A percentile compares a stretch with the other conserved stretches of the same genome.
Evolutionary conservation across 2,113 vertebrate genomes (phyloP).

Genomic region (Pteruthius melanotis): DNA sequence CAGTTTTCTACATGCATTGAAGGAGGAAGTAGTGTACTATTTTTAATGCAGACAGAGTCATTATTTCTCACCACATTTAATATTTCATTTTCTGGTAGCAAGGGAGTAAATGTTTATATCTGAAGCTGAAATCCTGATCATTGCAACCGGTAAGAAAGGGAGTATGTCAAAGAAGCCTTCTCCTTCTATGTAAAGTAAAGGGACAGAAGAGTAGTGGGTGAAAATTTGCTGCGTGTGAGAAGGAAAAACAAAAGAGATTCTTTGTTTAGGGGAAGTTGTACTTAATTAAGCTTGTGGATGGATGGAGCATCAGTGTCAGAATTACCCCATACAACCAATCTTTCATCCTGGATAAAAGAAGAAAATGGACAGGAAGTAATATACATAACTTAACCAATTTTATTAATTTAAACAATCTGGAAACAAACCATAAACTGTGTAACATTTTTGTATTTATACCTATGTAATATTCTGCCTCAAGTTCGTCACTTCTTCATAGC

Average conservation of each 20-base stretch:
- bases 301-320: not conserved
- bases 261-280: not conserved
- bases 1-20: not conserved
- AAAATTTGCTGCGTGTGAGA: not conserved
- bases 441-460: not conserved
- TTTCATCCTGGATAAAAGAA: not conserved
- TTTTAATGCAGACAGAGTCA: not conserved
- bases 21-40: not conserved
- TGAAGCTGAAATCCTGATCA: not conserved
- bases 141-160: not conserved
- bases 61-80: not conserved
- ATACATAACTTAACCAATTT: not conserved
- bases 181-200: not conserved
- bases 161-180: not conserved
- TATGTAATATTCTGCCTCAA: not conserved
- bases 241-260: not conserved
- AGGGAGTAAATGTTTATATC: not conserved
- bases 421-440: not conserved
- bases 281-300: not conserved
- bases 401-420: not conserved
- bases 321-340: not conserved
- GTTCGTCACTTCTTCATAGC: not conserved
- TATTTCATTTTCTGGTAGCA: slow-evolving; percentile 1
- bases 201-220: not conserved
- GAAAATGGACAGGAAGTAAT: not conserved